Evolutionary conservation across 2,113 vertebrate species (phyloP).

Genomic region (Nycticorax nycticorax): DNA sequence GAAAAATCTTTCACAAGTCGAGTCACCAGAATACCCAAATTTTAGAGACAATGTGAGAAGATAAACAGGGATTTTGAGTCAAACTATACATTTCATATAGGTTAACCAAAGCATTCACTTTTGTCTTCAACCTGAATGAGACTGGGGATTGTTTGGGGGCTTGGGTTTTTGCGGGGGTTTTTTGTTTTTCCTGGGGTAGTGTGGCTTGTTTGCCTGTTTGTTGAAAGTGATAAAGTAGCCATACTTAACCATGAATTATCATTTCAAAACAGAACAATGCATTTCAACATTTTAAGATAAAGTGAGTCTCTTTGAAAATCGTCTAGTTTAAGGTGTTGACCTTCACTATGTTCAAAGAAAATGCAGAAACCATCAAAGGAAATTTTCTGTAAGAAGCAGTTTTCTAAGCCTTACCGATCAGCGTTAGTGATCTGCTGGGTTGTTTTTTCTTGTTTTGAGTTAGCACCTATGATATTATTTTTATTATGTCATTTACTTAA

Average conservation of each 20-base stretch:
- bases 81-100: neutral
- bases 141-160: neutral
- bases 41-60: neutral
- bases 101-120: neutral
- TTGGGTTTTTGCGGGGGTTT: rapidly evolving
- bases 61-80: neutral
- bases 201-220: rapidly evolving
- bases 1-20: neutral
- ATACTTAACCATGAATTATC: neutral
- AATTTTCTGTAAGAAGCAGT: neutral
- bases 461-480: neutral
- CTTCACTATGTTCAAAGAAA: neutral
- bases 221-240: neutral
- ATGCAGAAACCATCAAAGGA: neutral
- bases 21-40: neutral
- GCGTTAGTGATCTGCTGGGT: rapidly evolving
- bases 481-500: neutral
- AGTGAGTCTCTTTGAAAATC: neutral
- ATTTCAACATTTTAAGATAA: neutral
- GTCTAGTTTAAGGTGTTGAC: neutral
- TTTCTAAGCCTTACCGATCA: neutral
- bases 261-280: neutral
- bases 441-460: neutral
- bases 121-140: neutral
- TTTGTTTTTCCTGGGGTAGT: neutral